Evolutionary conservation across 2,888 invertebrate genomes (phyloP).

Genomic region (Spialia ferax): DNA sequence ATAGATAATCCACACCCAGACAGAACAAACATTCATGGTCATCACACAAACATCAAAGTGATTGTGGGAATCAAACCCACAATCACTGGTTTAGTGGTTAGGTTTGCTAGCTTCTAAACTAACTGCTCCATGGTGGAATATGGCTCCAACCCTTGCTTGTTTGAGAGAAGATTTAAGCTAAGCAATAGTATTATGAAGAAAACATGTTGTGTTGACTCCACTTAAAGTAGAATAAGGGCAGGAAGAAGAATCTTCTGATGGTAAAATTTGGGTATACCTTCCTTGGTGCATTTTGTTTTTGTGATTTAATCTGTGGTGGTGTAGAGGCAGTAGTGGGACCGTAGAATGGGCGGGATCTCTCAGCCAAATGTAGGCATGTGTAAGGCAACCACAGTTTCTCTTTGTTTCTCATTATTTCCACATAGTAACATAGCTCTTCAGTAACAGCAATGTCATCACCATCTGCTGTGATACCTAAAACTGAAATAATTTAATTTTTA

Average conservation of each 20-base stretch:
- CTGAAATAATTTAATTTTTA: conserved; percentile 48
- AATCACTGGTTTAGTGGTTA: too few species aligned
- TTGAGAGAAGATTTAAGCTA: too few species aligned
- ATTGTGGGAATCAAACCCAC: too few species aligned
- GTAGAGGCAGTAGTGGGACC: conserved; percentile 57
- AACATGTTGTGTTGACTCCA: too few species aligned
- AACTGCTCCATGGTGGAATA: too few species aligned
- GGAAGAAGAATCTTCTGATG: neutral
- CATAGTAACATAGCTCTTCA: conserved; percentile 74
- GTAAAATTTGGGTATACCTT: conserved; percentile 57
- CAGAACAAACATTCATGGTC: too few species aligned
- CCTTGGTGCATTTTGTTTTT: conserved; percentile 50
- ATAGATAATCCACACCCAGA: too few species aligned
- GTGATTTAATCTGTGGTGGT: conserved; percentile 49
- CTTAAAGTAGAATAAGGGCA: too few species aligned
- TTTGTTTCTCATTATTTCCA: conserved; percentile 66
- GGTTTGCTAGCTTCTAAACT: too few species aligned
- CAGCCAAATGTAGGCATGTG: conserved; percentile 71
- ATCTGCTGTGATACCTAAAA: conserved; percentile 70
- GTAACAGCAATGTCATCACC: conserved; percentile 64
- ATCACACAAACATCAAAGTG: too few species aligned
- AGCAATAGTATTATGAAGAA: too few species aligned
- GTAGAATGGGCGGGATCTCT: conserved; percentile 76
- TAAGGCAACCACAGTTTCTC: conserved; percentile 74
- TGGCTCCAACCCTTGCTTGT: too few species aligned